A percentile compares a stretch with the other conserved stretches of the same genome.
Evolutionary conservation across 2,888 invertebrate genomes (phyloP).

Genomic region (Drosophila vallismaia): DNA sequence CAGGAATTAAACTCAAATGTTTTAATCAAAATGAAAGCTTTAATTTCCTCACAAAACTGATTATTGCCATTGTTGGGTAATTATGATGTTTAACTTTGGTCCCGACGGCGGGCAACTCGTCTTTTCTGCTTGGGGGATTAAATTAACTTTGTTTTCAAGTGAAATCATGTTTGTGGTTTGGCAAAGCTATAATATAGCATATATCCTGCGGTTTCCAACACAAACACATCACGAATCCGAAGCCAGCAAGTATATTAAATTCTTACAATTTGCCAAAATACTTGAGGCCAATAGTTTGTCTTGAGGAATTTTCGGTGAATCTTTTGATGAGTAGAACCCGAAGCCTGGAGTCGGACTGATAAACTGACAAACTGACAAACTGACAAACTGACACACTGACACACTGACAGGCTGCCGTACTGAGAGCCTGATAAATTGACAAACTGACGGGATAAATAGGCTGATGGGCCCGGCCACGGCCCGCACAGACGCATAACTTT

Average conservation of each 20-base stretch:
- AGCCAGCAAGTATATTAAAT: not conserved
- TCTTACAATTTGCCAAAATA: not conserved
- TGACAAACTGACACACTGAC: no score
- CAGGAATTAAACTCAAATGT: no score
- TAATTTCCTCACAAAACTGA: constrained; percentile 15
- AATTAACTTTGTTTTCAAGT: constrained; percentile 1
- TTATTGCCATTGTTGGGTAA: constrained; percentile 51
- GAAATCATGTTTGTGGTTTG: not conserved
- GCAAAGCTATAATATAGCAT: not conserved
- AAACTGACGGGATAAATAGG: constrained; percentile 28
- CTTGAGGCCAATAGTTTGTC: not conserved
- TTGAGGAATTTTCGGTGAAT: not conserved
- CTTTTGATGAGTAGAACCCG: not conserved
- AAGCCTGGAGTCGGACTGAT: not conserved
- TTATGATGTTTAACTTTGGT: not conserved
- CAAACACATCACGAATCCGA: not conserved
- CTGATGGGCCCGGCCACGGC: not conserved
- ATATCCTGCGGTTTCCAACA: not conserved
- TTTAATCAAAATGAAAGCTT: not conserved
- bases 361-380: not conserved
- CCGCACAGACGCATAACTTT: constrained; percentile 65
- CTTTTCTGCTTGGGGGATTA: not conserved
- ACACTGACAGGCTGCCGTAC: no score
- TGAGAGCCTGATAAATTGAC: constrained; percentile 48
- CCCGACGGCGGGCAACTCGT: not conserved